Evolutionary conservation across 1,140 invertebrate genomes (phyloP).

Genomic region (Druon quercuslanigerum): DNA sequence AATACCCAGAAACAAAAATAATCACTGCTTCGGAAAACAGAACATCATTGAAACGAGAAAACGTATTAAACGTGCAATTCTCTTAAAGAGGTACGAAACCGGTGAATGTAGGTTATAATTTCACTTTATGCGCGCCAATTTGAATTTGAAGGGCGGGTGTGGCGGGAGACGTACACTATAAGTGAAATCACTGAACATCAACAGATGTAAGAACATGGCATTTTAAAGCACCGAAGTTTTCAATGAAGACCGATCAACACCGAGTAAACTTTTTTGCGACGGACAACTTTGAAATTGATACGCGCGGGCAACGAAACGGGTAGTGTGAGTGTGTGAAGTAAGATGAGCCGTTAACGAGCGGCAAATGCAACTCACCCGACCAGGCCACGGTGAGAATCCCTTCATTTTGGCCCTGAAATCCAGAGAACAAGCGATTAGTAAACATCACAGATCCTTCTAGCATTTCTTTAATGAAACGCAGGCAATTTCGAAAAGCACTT

Average conservation of each 20-base stretch:
- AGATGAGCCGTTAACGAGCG: constrained; percentile 54
- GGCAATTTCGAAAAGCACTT: constrained; percentile 37
- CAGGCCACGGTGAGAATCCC: constrained; percentile 94
- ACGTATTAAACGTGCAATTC: neutral
- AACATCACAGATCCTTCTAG: neutral
- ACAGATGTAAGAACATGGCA: constrained; percentile 33
- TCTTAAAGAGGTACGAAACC: neutral
- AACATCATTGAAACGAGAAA: neutral
- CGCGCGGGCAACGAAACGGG: constrained; percentile 47
- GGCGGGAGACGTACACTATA: constrained; percentile 59
- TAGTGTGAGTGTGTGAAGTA: constrained; percentile 35
- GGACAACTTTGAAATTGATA: constrained; percentile 37
- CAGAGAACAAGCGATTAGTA: constrained; percentile 59
- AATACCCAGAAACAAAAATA: too few relatives aligned
- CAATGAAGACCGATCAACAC: constrained; percentile 40
- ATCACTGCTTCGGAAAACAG: neutral
- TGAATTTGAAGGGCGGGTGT: constrained; percentile 68
- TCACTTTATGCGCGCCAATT: constrained; percentile 69
- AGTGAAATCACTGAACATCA: constrained; percentile 3
- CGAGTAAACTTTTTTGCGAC: neutral
- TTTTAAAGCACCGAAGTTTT: constrained; percentile 55
- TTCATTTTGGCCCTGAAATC: constrained; percentile 96
- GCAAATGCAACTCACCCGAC: constrained; percentile 85
- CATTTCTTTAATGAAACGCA: constrained; percentile 38
- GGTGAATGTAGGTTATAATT: constrained; percentile 66